These are phyloP conservation scores for Xestia sexstrigata DNA, from an alignment of 2,888 invertebrate species.

Conservation along the genomic window DNA sequence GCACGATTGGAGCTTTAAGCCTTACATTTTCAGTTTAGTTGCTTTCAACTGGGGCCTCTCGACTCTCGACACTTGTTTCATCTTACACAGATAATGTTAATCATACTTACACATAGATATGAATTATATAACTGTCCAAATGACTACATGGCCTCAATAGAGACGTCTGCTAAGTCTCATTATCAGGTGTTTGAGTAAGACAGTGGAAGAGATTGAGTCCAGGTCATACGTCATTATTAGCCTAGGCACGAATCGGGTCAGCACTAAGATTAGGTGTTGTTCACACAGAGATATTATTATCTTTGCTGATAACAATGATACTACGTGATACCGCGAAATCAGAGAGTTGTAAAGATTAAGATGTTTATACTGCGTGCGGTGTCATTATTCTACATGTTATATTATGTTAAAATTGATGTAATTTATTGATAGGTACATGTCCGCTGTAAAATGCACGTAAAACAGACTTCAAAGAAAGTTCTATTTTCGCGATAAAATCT, in stretches of 20 bases:
- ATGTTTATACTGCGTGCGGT: conserved; percentile 70
- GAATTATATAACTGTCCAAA: conserved; percentile 60
- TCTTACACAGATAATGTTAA: conserved; percentile 42
- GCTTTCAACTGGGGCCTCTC: conserved; percentile 24
- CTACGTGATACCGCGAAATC: conserved; percentile 81
- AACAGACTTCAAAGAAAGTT: conserved; percentile 31
- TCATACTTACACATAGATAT: conserved; percentile 43
- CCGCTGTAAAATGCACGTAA: conserved; percentile 12
- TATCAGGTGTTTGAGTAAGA: conserved; percentile 83
- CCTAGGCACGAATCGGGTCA: conserved; percentile 84
- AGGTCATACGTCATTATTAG: conserved; percentile 87
- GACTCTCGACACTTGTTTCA: conserved; percentile 30
- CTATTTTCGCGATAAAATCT: conserved; percentile 26
- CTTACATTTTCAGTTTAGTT: conserved; percentile 37
- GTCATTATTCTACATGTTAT: conserved; percentile 61
- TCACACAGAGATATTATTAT: conserved; percentile 78
- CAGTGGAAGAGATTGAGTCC: conserved; percentile 79
- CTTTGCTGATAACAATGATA: conserved; percentile 74
- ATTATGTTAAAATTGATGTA: conserved; percentile 54
- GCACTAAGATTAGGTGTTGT: conserved; percentile 82
- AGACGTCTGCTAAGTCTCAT: conserved; percentile 78
- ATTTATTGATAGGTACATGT: conserved; percentile 52
- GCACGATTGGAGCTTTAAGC: conserved; percentile 40
- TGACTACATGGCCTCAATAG: conserved; percentile 72
- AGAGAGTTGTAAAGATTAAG: conserved; percentile 85